phyloP scores from a whole-genome alignment of 2,113 vertebrate species.

The western clawed frog (Xenopus tropicalis) region DNA sequence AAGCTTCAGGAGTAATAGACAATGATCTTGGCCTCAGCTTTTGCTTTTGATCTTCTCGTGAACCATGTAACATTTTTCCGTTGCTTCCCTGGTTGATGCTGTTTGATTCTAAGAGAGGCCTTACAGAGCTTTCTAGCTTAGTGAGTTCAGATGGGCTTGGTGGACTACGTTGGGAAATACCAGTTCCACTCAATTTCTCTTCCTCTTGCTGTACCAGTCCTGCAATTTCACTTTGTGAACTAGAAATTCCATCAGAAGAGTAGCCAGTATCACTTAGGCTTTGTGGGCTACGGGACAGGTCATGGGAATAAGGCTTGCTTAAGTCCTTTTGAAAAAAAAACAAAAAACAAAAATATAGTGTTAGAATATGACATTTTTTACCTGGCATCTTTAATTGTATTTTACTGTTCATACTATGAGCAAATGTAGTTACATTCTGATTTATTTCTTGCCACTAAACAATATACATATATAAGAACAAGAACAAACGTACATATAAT shows the following conservation, averaged over 20 bases:
- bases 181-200: slow-evolving; percentile 81
- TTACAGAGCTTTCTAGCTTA: slow-evolving; percentile 85
- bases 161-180: slow-evolving; percentile 70
- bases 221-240: slow-evolving; percentile 92
- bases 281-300: slow-evolving; percentile 85
- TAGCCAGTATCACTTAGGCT: slow-evolving; percentile 97
- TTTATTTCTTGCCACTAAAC: neutral
- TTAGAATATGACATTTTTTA: neutral
- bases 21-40: slow-evolving; percentile 86
- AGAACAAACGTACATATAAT: too few relatives aligned
- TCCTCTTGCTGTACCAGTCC: slow-evolving; percentile 86
- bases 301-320: slow-evolving; percentile 87
- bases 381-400: neutral
- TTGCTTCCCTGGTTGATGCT: slow-evolving; percentile 46
- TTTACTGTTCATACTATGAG: neutral
- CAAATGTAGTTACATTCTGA: neutral
- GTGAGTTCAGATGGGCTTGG: slow-evolving; percentile 87
- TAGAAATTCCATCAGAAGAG: slow-evolving; percentile 92
- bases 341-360: slow-evolving; percentile 22
- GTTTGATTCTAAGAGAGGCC: slow-evolving; percentile 80
- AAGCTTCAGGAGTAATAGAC: slow-evolving; percentile 84
- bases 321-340: slow-evolving; percentile 68
- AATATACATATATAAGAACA: too few relatives aligned
- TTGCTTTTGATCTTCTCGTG: slow-evolving; percentile 69
- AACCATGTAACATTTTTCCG: slow-evolving; percentile 57